Conservation (phyloP, 2,113 vertebrate species). For the Cheirogaleus medius region DNA sequence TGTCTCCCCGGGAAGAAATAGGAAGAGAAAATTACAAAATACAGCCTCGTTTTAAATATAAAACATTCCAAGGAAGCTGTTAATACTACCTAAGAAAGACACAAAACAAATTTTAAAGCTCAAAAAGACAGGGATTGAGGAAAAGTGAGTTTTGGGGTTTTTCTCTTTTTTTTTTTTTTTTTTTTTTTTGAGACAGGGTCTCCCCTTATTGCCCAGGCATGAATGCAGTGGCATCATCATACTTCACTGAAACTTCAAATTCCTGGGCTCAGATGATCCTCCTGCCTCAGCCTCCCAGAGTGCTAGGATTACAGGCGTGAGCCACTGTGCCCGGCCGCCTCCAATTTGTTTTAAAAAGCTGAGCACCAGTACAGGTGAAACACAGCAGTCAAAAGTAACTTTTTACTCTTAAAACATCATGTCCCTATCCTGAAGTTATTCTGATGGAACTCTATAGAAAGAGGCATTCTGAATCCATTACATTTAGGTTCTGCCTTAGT, state of each 20-base stretch:
- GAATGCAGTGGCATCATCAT: too few relatives aligned
- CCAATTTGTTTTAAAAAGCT: not conserved
- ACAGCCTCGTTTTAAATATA: not conserved
- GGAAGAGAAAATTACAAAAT: not conserved
- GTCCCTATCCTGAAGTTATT: not conserved
- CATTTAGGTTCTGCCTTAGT: not conserved
- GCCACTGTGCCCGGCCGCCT: not conserved
- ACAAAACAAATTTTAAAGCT: not conserved
- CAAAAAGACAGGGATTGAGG: not conserved
- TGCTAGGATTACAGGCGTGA: too few relatives aligned
- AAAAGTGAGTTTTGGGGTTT: too few relatives aligned
- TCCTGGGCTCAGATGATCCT: too few relatives aligned
- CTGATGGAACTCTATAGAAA: not conserved
- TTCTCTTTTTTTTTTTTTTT: too few relatives aligned
- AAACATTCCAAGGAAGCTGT: not conserved
- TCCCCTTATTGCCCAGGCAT: too few relatives aligned
- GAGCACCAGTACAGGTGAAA: not conserved
- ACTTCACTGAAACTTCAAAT: too few relatives aligned
- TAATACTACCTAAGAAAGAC: not conserved
- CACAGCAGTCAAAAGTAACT: not conserved
- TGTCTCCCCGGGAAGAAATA: slow-evolving; percentile 76
- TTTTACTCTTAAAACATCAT: not conserved
- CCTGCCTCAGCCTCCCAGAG: too few relatives aligned
- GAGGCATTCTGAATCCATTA: not conserved
- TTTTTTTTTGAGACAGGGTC: too few relatives aligned